These are phyloP conservation scores for Lindbergichthys nudifrons DNA, from an alignment of 2,797 vertebrate genomes.

Conservation along the genomic window DNA sequence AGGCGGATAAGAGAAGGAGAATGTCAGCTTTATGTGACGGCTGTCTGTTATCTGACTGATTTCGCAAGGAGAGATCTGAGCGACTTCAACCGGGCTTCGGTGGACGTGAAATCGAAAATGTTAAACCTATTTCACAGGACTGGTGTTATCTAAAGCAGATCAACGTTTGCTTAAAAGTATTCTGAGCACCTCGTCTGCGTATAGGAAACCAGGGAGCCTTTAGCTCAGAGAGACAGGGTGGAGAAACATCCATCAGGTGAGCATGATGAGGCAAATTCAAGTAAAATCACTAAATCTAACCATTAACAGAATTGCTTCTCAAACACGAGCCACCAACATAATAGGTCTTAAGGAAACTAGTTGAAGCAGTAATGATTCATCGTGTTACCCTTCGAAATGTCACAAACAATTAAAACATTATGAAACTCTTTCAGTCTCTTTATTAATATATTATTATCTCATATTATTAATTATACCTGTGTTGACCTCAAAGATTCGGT, in stretches of 20 bases:
- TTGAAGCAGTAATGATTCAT: not conserved
- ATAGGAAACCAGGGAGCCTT: not conserved
- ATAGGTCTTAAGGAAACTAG: not conserved
- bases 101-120: constrained; percentile 15
- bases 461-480: no score
- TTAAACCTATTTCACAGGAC: constrained; percentile 6
- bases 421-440: no score
- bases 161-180: not conserved
- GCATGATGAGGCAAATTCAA: not conserved
- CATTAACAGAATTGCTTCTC: not conserved
- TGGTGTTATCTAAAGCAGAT: constrained; percentile 19
- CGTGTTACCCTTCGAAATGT: not conserved
- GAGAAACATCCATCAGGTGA: not conserved
- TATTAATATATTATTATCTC: no score
- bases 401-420: no score
- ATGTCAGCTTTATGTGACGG: constrained; percentile 72
- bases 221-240: not conserved
- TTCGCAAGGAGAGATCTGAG: not conserved
- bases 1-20: constrained; percentile 35
- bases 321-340: no score
- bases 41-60: constrained; percentile 13
- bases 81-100: not conserved
- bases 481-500: no score
- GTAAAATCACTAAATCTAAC: not conserved
- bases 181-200: not conserved